These are phyloP conservation scores for Ciconia nigra DNA, from an alignment of 2,797 vertebrate genomes.

Conservation along the genomic window DNA sequence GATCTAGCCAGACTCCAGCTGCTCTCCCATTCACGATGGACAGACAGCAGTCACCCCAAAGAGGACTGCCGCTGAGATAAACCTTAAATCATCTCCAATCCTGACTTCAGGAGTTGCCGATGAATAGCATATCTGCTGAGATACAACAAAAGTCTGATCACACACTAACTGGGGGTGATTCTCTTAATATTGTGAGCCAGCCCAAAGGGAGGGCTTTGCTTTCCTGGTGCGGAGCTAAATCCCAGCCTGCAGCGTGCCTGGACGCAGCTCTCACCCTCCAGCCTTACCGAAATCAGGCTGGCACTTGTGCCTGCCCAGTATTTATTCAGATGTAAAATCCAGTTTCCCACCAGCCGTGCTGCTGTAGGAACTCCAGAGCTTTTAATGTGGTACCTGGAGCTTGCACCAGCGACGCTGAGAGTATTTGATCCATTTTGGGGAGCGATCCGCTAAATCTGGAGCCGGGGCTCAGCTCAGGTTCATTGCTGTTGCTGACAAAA, in stretches of 20 bases:
- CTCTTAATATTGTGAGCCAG: background rate
- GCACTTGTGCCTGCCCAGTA: background rate
- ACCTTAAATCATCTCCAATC: background rate
- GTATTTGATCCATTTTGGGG: background rate
- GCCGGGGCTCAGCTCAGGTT: background rate
- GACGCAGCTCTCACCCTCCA: background rate
- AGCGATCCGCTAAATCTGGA: background rate
- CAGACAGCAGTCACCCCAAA: background rate
- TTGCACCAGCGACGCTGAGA: background rate
- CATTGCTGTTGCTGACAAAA: background rate
- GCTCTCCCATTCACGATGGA: fast-evolving
- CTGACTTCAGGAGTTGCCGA: background rate
- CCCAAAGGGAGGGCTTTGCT: background rate
- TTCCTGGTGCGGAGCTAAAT: background rate
- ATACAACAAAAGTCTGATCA: background rate
- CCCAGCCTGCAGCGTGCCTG: background rate
- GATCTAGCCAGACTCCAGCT: background rate
- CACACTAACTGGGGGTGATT: background rate
- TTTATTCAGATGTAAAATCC: background rate
- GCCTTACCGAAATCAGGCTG: background rate
- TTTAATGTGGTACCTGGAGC: background rate
- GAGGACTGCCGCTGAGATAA: background rate
- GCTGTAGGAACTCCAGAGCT: background rate
- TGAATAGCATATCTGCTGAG: background rate
- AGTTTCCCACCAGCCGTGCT: background rate